Conservation (phyloP, 2,113 vertebrate species). For the Myodes glareolus region DNA sequence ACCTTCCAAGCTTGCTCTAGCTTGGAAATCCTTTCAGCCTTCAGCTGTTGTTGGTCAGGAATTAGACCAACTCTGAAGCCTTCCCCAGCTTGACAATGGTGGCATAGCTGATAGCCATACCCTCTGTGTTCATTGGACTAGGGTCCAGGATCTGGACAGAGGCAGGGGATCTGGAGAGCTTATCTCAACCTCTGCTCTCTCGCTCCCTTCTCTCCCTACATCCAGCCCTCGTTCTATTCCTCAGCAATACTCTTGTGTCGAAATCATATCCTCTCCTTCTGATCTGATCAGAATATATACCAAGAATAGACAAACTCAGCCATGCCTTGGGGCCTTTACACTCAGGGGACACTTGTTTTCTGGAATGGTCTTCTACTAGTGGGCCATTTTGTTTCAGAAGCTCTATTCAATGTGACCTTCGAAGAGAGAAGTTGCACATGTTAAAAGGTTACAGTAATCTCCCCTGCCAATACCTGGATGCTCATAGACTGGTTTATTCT, state of each 20-base stretch:
- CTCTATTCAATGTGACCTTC: neutral
- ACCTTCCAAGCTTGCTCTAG: neutral
- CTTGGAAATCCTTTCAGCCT: neutral
- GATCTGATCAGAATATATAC: neutral
- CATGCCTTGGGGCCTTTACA: neutral
- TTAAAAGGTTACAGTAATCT: neutral
- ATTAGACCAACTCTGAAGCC: neutral
- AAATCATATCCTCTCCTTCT: neutral
- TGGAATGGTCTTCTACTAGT: neutral
- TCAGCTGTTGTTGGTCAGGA: neutral
- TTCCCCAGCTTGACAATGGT: neutral
- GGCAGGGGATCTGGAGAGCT: accelerated
- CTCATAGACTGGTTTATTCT: neutral
- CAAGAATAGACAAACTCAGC: neutral
- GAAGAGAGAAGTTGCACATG: neutral
- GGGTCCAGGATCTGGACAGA: neutral
- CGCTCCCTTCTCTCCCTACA: neutral
- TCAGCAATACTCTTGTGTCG: neutral
- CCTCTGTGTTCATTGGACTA: neutral
- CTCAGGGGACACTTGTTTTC: neutral
- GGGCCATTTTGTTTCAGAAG: neutral
- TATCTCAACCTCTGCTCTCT: neutral
- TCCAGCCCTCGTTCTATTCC: neutral
- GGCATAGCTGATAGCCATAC: neutral
- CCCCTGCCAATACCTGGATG: neutral